These are phyloP conservation scores for Drosophila pachea DNA, from an alignment of 1,140 invertebrate species.

Conservation along the genomic window DNA sequence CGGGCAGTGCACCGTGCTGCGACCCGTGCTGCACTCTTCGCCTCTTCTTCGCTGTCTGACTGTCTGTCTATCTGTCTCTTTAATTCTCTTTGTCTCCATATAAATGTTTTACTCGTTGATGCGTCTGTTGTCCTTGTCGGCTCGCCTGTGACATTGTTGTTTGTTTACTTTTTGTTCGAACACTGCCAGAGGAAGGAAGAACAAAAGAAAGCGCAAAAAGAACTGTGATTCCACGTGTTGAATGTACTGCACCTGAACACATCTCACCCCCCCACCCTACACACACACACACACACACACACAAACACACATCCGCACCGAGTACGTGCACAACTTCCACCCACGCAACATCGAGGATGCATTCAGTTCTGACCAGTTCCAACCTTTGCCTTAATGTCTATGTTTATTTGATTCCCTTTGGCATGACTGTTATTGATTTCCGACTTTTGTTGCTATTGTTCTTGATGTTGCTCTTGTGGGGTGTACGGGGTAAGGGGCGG, in stretches of 20 bases:
- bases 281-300: constrained; percentile 19
- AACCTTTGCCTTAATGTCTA: constrained; percentile 31
- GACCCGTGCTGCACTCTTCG: constrained; percentile 4
- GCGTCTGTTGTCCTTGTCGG: constrained; percentile 24
- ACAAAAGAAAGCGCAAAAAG: constrained; percentile 35
- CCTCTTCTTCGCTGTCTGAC: constrained; percentile 20
- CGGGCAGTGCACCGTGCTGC: too few species aligned
- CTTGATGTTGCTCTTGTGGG: constrained; percentile 18
- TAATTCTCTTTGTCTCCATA: constrained; percentile 22
- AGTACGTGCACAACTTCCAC: constrained; percentile 11
- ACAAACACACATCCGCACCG: constrained; percentile 10
- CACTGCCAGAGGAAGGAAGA: constrained; percentile 8
- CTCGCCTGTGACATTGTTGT: constrained; percentile 52
- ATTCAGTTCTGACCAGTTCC: constrained; percentile 7
- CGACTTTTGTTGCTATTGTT: constrained; percentile 35
- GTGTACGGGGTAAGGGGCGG: constrained; percentile 2
- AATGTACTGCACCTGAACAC: constrained; percentile 65
- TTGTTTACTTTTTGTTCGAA: constrained; percentile 22
- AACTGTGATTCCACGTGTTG: constrained; percentile 69
- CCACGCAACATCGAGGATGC: constrained; percentile 12
- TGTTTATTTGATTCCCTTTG: constrained; percentile 51
- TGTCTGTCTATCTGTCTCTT: constrained; percentile 36
- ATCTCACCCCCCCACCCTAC: constrained; percentile 4
- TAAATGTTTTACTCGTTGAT: constrained; percentile 23
- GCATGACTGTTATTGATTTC: constrained; percentile 26